Evolutionary conservation across 64 coral and sea anemone species (phyloP).

Genomic region (Dendronephthya gigantea): DNA sequence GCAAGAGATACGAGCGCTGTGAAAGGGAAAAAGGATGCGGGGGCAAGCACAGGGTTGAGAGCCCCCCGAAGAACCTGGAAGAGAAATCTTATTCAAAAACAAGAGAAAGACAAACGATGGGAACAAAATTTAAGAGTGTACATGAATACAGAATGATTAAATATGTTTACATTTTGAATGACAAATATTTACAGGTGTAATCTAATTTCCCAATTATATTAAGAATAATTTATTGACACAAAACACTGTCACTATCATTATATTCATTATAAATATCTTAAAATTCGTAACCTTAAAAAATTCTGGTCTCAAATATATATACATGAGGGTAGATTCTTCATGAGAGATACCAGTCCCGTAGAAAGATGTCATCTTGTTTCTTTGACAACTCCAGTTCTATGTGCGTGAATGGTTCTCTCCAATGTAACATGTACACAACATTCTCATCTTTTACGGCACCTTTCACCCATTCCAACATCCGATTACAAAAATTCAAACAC

Average conservation of each 20-base stretch:
- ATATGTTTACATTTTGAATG: background rate
- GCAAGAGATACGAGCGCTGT: conserved; percentile 56
- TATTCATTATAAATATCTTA: too few relatives aligned
- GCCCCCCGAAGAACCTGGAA: conserved; percentile 23
- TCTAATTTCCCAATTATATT: too few relatives aligned
- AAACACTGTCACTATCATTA: too few relatives aligned
- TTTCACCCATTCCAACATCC: conserved; percentile 71
- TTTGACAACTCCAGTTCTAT: conserved; percentile 36
- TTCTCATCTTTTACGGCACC: conserved; percentile 36
- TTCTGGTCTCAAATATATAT: too few relatives aligned
- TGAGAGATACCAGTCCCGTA: conserved; percentile 55
- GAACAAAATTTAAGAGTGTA: conserved; percentile 84
- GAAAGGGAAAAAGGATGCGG: conserved; percentile 20
- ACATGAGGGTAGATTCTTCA: background rate
- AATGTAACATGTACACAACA: conserved; percentile 75
- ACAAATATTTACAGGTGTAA: background rate
- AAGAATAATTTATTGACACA: too few relatives aligned
- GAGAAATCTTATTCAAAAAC: conserved; percentile 32
- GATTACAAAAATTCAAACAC: conserved; percentile 73
- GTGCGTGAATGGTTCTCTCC: conserved; percentile 54
- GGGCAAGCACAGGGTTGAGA: conserved; percentile 8
- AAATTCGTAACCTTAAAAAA: too few relatives aligned
- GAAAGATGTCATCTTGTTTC: conserved; percentile 38
- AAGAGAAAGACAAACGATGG: conserved; percentile 60
- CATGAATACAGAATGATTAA: conserved; percentile 54